Evolutionary conservation across 2,888 invertebrate species (phyloP).

Genomic region (Ethmia dodecea): DNA sequence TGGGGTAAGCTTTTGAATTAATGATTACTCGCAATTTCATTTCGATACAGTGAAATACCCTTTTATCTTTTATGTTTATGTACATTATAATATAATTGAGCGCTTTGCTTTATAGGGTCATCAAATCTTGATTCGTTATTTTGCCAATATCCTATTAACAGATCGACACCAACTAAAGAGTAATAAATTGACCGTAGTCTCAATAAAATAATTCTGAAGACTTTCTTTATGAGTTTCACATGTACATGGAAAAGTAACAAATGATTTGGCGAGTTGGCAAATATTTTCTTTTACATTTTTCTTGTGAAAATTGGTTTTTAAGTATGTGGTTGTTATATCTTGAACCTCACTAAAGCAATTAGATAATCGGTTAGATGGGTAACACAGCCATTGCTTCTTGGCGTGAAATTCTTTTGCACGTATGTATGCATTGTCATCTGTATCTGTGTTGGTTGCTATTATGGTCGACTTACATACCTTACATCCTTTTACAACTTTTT

Average conservation of each 20-base stretch:
- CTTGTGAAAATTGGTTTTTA: neutral
- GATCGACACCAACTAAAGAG: constrained; percentile 1
- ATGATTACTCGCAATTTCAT: too few relatives aligned
- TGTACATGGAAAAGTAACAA: neutral
- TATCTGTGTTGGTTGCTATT: neutral
- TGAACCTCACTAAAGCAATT: neutral
- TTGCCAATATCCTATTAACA: neutral
- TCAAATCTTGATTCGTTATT: neutral
- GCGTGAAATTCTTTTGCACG: constrained; percentile 1
- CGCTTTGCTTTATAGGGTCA: constrained; percentile 2
- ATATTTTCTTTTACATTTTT: neutral
- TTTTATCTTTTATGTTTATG: too few relatives aligned
- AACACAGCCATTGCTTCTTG: constrained; percentile 3
- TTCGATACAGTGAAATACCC: too few relatives aligned
- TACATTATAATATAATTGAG: constrained; percentile 7
- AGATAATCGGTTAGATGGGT: neutral
- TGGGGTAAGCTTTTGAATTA: too few relatives aligned
- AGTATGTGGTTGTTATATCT: neutral
- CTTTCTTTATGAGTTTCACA: neutral
- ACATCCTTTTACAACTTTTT: constrained; percentile 7
- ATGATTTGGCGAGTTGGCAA: neutral
- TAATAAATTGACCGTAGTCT: constrained; percentile 1
- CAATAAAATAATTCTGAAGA: neutral
- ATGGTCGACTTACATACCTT: neutral
- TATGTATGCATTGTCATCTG: neutral